Percentiles rank a stretch among this genome's conserved stretches.
These are phyloP conservation scores for Emys orbicularis DNA, from an alignment of 2,797 vertebrate genomes.

Conservation along the genomic window DNA sequence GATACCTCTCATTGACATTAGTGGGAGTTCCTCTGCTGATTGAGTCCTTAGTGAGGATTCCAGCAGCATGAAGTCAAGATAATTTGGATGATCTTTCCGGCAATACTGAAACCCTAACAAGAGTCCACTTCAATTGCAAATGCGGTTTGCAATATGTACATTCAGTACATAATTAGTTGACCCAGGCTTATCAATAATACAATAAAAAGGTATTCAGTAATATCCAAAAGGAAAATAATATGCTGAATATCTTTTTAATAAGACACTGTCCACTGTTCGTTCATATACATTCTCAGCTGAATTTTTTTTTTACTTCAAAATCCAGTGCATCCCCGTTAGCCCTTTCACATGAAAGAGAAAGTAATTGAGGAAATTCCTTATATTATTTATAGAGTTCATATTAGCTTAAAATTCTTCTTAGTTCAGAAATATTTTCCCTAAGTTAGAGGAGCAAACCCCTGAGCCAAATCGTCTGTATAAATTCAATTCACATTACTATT, in stretches of 20 bases:
- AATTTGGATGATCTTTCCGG: background rate
- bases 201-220: constrained; percentile 44
- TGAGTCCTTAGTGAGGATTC: background rate
- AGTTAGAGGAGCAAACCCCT: constrained; percentile 21
- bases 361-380: constrained; percentile 56
- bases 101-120: constrained; percentile 13
- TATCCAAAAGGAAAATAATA: background rate
- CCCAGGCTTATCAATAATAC: constrained; percentile 24
- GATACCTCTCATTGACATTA: background rate
- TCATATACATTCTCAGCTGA: constrained; percentile 40
- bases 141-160: background rate
- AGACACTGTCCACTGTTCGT: constrained; percentile 41
- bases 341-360: constrained; percentile 25
- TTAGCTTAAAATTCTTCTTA: constrained; percentile 54
- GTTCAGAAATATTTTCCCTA: constrained; percentile 53
- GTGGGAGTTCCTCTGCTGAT: background rate
- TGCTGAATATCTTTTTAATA: constrained; percentile 44
- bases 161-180: background rate
- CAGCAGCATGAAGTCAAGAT: background rate
- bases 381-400: constrained; percentile 66
- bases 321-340: constrained; percentile 60
- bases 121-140: background rate
- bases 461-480: constrained; percentile 39
- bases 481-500: background rate
- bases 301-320: constrained; percentile 42